Percentiles rank a stretch among this genome's conserved stretches.
Evolutionary conservation across 2,888 invertebrate genomes (phyloP).

Genomic region (Leptopilina myrica): DNA sequence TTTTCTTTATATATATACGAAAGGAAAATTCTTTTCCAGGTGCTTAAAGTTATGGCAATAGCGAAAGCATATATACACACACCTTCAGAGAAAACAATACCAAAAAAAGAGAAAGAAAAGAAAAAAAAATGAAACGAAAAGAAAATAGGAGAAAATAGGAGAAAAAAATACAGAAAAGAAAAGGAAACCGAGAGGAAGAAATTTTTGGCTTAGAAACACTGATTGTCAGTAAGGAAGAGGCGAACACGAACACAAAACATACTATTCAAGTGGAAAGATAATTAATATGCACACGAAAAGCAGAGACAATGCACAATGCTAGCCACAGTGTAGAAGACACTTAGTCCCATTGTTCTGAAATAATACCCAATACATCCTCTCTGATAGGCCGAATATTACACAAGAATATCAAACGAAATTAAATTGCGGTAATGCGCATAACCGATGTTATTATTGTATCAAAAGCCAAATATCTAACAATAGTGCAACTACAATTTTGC

Average conservation of each 20-base stretch:
- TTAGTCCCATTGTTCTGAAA: slow-evolving; percentile 17
- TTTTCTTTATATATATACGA: not conserved
- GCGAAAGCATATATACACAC: not conserved
- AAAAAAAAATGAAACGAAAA: not conserved
- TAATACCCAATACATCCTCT: slow-evolving; percentile 19
- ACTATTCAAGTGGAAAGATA: slow-evolving; percentile 23
- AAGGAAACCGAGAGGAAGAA: not conserved
- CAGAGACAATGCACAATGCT: slow-evolving; percentile 16
- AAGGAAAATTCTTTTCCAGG: not conserved
- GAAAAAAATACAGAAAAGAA: not conserved
- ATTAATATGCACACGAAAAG: slow-evolving; percentile 22
- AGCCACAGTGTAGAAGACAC: slow-evolving; percentile 24
- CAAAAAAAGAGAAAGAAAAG: not conserved
- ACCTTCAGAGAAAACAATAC: not conserved
- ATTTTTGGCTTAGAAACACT: not conserved
- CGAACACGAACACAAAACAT: slow-evolving; percentile 17
- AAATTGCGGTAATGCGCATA: slow-evolving; percentile 11
- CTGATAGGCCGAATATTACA: not conserved
- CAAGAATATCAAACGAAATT: slow-evolving; percentile 5
- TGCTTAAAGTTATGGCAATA: not conserved
- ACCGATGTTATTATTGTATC: not conserved
- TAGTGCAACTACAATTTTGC: not conserved
- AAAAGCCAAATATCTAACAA: not conserved
- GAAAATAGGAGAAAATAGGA: not conserved
- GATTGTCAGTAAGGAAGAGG: slow-evolving; percentile 3